phyloP scores from a whole-genome alignment of 2,113 vertebrate genomes.

The Phrynocephalus versicolor region DNA sequence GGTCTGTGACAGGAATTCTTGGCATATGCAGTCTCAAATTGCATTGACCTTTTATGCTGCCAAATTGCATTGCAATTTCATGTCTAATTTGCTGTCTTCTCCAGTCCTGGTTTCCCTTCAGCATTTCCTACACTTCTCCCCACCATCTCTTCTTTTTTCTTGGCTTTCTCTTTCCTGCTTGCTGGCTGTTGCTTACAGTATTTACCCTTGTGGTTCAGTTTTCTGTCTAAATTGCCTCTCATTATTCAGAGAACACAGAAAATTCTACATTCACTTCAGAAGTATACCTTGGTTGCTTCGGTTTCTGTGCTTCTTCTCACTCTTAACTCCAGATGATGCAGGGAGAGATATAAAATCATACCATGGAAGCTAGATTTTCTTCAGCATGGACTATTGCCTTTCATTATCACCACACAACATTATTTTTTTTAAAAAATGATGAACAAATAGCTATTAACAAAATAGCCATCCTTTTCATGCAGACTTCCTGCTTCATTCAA shows the following conservation, averaged over 20 bases:
- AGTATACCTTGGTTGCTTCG: background rate
- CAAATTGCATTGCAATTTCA: conserved; percentile 65
- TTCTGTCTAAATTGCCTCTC: conserved; percentile 28
- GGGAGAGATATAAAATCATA: background rate
- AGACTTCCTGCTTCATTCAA: background rate
- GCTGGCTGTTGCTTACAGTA: conserved; percentile 21
- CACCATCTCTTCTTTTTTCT: conserved; percentile 11
- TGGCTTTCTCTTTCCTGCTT: conserved; percentile 42
- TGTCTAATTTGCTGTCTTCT: conserved; percentile 63
- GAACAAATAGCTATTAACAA: background rate
- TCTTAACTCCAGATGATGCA: background rate
- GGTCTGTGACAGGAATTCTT: conserved; percentile 18
- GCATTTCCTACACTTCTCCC: conserved; percentile 33
- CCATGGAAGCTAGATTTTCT: background rate
- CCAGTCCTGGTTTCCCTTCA: conserved; percentile 51
- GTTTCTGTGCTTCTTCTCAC: background rate
- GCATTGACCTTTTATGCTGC: conserved; percentile 67
- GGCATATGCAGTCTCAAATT: conserved; percentile 58
- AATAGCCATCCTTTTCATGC: background rate
- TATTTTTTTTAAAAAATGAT: background rate
- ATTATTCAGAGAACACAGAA: conserved; percentile 23
- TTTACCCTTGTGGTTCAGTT: background rate
- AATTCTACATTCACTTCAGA: background rate
- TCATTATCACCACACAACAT: background rate
- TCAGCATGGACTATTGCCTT: background rate